phyloP scores from a whole-genome alignment of 2,888 invertebrate species.

The Drosophila multiciliata region DNA sequence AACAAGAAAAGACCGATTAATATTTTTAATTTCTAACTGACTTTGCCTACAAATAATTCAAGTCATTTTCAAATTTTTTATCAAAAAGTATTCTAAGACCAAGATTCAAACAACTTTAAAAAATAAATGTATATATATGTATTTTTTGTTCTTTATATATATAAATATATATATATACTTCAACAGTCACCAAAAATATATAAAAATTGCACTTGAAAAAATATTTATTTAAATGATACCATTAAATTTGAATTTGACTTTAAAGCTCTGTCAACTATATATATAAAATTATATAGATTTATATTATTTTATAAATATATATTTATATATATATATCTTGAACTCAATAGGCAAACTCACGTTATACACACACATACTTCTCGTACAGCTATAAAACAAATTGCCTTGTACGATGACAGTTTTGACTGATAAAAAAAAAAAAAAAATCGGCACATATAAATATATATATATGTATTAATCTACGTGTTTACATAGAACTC shows the following conservation, averaged over 20 bases:
- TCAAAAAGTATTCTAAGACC: neutral
- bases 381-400: slow-evolving; percentile 24
- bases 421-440: slow-evolving; percentile 64
- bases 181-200: neutral
- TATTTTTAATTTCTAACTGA: neutral
- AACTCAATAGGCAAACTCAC: slow-evolving; percentile 21
- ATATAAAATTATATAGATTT: neutral
- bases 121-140: neutral
- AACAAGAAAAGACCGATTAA: neutral
- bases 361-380: slow-evolving; percentile 34
- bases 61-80: neutral
- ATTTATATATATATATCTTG: slow-evolving; percentile 1
- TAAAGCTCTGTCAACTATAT: neutral
- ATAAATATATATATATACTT: neutral
- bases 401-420: slow-evolving; percentile 47
- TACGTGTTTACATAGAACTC: slow-evolving; percentile 48
- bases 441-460: slow-evolving; percentile 21
- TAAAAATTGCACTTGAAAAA: neutral
- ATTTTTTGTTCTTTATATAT: neutral
- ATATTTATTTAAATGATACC: neutral
- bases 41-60: neutral
- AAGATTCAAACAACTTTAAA: neutral
- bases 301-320: neutral
- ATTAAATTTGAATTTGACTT: neutral
- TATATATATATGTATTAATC: slow-evolving; percentile 29